A percentile compares a stretch with the other conserved stretches of the same genome.
Evolutionary conservation across 2,113 vertebrate species (phyloP).

Genomic region (Rynchops niger): DNA sequence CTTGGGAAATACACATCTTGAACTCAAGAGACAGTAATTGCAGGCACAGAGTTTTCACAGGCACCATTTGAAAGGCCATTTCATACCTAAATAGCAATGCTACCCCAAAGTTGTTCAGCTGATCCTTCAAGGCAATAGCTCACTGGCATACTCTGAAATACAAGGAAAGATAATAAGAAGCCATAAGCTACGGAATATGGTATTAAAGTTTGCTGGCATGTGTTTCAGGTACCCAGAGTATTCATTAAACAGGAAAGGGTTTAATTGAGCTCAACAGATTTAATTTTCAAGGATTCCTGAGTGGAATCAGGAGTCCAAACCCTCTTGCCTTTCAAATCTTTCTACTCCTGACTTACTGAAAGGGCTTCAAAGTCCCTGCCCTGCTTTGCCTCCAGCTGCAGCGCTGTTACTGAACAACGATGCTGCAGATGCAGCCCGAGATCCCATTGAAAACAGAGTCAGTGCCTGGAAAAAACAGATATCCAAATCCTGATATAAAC

Average conservation of each 20-base stretch:
- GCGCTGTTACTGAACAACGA: background rate
- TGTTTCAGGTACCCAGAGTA: background rate
- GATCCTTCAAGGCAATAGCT: background rate
- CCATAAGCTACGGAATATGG: background rate
- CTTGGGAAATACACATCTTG: background rate
- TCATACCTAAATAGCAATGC: background rate
- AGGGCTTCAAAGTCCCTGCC: background rate
- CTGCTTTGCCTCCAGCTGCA: background rate
- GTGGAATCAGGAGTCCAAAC: background rate
- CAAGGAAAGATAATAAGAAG: background rate
- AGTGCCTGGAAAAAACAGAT: background rate
- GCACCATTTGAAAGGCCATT: background rate
- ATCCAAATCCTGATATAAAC: background rate
- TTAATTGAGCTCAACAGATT: background rate
- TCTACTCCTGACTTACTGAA: background rate
- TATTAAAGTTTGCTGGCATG: background rate
- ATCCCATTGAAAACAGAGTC: background rate
- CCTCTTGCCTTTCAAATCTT: background rate
- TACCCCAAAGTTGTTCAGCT: background rate
- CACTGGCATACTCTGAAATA: background rate
- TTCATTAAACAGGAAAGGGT: background rate
- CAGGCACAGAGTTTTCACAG: background rate
- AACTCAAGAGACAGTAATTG: background rate
- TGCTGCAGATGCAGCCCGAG: background rate
- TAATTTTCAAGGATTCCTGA: background rate